phyloP scores from a whole-genome alignment of 2,113 vertebrate species.

The Synodontis membranacea region DNA sequence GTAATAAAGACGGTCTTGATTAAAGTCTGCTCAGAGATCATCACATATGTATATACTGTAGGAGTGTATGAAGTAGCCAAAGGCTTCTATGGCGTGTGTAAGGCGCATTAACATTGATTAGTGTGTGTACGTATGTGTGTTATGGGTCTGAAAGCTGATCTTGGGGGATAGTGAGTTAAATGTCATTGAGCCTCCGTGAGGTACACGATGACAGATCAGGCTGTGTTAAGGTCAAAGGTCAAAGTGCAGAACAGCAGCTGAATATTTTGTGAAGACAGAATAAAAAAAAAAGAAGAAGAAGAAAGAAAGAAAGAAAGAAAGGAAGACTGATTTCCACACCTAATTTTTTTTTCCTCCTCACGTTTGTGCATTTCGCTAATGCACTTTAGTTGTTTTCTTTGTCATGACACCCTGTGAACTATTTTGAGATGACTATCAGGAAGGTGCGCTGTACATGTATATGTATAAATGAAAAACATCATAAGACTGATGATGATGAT shows the following conservation, averaged over 20 bases:
- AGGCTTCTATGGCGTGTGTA: neutral
- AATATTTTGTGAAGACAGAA: neutral
- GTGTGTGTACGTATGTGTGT: conserved; percentile 20
- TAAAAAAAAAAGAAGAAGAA: neutral
- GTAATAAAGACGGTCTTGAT: neutral
- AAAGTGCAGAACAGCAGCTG: conserved; percentile 41
- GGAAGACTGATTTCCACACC: neutral
- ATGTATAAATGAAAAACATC: neutral
- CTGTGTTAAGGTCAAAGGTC: conserved; percentile 55
- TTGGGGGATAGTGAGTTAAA: conserved; percentile 70
- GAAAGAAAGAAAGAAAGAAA: neutral
- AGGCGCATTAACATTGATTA: conserved; percentile 28
- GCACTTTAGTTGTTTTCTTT: neutral
- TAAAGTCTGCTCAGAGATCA: conserved; percentile 2
- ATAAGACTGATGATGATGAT: neutral
- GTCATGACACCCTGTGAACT: neutral
- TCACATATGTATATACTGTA: neutral
- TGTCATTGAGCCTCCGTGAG: conserved; percentile 71
- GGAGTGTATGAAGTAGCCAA: neutral
- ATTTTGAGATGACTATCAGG: neutral
- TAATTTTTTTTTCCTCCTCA: neutral
- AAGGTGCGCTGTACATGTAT: neutral
- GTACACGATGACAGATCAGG: conserved; percentile 50
- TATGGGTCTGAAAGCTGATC: conserved; percentile 62
- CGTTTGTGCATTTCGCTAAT: neutral